Conservation (phyloP, 2,113 vertebrate species). For the Sebastes schlegelii region DNA sequence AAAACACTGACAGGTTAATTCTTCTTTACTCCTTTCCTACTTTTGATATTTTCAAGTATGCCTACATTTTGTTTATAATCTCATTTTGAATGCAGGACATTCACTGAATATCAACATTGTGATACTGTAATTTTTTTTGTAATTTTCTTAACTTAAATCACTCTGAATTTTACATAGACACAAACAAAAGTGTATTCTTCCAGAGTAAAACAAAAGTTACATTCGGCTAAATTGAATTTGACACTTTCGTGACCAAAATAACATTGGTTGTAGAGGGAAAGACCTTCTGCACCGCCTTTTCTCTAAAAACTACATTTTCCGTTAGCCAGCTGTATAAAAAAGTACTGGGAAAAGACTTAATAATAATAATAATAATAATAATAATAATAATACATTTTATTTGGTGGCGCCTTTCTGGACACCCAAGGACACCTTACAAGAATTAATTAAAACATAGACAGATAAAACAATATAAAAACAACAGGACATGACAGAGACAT, state of each 20-base stretch:
- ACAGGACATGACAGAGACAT: too few species aligned
- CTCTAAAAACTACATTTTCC: not conserved
- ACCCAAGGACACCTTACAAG: too few species aligned
- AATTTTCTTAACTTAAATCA: not conserved
- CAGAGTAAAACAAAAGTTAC: not conserved
- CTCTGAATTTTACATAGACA: not conserved
- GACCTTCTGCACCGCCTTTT: not conserved
- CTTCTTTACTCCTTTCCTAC: not conserved
- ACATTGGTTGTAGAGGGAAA: not conserved
- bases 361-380: too few species aligned
- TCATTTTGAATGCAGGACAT: not conserved
- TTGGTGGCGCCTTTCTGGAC: too few species aligned
- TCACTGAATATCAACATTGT: not conserved
- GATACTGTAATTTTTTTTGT: not conserved
- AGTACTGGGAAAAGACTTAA: too few species aligned
- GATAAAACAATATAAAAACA: too few species aligned
- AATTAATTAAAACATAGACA: too few species aligned
- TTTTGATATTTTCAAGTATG: not conserved
- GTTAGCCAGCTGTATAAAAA: too few species aligned
- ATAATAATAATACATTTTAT: too few species aligned
- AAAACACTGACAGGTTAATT: not conserved
- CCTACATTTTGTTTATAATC: not conserved
- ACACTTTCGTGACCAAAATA: not conserved
- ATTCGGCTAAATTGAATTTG: not conserved
- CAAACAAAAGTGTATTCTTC: not conserved